phyloP scores from a whole-genome alignment of 2,888 invertebrate genomes.

The Metacarcinus magister region DNA sequence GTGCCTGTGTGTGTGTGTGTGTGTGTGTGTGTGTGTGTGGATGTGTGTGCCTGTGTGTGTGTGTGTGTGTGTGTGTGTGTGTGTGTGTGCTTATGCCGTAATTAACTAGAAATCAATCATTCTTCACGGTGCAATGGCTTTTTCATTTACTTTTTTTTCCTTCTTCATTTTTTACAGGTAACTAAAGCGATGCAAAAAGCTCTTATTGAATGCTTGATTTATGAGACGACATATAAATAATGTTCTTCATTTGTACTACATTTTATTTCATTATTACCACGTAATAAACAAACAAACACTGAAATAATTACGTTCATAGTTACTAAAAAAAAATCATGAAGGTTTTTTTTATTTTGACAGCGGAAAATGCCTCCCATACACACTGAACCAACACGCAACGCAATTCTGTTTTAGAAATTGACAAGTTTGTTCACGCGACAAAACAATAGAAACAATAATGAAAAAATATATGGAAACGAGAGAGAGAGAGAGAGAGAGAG shows the following conservation, averaged over 20 bases:
- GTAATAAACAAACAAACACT: not conserved
- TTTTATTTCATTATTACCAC: not conserved
- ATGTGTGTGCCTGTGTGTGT: not conserved
- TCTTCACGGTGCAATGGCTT: not conserved
- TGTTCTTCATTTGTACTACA: not conserved
- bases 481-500: slow-evolving; percentile 22
- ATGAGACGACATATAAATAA: not conserved
- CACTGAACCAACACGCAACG: not conserved
- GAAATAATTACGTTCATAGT: not conserved
- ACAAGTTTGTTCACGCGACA: not conserved
- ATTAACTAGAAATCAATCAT: not conserved
- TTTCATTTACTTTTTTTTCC: no score
- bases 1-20: no score
- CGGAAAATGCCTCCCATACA: not conserved
- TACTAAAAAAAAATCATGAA: not conserved
- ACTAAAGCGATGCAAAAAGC: not conserved
- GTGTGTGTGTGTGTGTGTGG: not conserved
- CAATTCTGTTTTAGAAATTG: not conserved
- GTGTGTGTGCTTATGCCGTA: not conserved
- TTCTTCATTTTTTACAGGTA: not conserved
- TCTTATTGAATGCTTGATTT: not conserved
- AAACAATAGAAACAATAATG: not conserved
- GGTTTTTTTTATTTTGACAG: not conserved
- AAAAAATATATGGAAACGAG: not conserved
- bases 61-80: not conserved